Conservation (phyloP, 2,113 vertebrate species). For the Astur gentilis region DNA sequence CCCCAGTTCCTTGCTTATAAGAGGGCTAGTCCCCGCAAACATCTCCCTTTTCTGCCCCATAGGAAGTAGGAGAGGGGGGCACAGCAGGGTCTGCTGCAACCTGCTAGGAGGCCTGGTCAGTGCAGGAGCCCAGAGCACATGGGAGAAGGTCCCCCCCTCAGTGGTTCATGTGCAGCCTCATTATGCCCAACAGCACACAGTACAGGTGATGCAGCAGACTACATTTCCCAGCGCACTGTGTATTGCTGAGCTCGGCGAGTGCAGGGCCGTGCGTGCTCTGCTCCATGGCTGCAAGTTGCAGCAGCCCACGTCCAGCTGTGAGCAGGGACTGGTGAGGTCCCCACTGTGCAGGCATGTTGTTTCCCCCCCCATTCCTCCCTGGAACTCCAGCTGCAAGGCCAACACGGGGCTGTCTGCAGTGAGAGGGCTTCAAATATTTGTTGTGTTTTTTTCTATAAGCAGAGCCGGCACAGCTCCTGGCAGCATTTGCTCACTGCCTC, state of each 20-base stretch:
- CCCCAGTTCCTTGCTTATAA: neutral
- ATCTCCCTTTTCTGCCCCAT: neutral
- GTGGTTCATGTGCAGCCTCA: neutral
- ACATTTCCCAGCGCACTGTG: neutral
- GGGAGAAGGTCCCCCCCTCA: neutral
- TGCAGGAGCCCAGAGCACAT: fast-evolving
- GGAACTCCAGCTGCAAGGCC: neutral
- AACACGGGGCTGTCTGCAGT: neutral
- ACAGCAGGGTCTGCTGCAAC: neutral
- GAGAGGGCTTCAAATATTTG: neutral
- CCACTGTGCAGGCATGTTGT: neutral
- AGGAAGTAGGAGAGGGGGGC: neutral
- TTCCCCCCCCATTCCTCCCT: neutral
- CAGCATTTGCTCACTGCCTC: neutral
- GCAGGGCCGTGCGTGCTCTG: fast-evolving
- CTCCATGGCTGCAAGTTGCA: neutral
- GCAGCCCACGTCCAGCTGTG: neutral
- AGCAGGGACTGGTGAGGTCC: neutral
- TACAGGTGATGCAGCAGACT: neutral
- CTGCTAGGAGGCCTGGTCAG: neutral
- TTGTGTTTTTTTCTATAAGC: neutral
- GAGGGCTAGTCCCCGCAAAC: neutral
- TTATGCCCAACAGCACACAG: neutral
- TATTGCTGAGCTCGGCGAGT: fast-evolving
- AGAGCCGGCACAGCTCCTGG: neutral